Conservation (phyloP, 2,797 vertebrate species). For the Pantherophis vulpinus region DNA sequence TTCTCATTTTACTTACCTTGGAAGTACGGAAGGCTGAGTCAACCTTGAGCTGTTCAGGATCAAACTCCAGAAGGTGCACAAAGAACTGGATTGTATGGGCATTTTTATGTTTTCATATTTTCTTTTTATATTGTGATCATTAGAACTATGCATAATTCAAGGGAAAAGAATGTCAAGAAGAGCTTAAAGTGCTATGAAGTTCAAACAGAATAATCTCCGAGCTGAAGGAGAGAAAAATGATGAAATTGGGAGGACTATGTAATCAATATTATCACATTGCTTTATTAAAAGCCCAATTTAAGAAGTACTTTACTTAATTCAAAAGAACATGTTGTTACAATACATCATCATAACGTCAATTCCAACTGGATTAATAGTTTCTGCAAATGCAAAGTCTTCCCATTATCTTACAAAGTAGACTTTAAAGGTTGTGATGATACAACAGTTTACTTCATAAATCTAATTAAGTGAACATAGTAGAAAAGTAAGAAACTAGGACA, state of each 20-base stretch:
- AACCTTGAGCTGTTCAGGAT: too few relatives aligned
- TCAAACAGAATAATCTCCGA: background rate
- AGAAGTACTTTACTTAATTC: background rate
- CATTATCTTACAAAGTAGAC: background rate
- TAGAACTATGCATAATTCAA: background rate
- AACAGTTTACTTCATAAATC: background rate
- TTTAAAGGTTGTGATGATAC: background rate
- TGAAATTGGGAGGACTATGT: background rate
- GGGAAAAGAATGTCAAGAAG: background rate
- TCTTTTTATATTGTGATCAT: background rate
- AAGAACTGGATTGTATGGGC: background rate
- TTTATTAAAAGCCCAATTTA: background rate
- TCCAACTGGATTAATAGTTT: background rate
- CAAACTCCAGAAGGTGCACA: background rate
- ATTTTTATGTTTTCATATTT: background rate
- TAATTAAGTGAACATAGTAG: background rate
- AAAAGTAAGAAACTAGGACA: background rate
- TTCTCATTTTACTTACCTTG: too few relatives aligned
- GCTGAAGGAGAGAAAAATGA: background rate
- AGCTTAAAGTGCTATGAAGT: background rate
- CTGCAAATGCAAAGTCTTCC: background rate
- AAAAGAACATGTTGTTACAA: background rate
- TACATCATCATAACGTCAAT: background rate
- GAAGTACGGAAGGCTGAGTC: too few relatives aligned
- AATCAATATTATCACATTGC: background rate